Percentiles rank a stretch among this genome's conserved stretches.
Evolutionary conservation across 1,140 invertebrate species (phyloP).

Genomic region (Zaprionus capensis): DNA sequence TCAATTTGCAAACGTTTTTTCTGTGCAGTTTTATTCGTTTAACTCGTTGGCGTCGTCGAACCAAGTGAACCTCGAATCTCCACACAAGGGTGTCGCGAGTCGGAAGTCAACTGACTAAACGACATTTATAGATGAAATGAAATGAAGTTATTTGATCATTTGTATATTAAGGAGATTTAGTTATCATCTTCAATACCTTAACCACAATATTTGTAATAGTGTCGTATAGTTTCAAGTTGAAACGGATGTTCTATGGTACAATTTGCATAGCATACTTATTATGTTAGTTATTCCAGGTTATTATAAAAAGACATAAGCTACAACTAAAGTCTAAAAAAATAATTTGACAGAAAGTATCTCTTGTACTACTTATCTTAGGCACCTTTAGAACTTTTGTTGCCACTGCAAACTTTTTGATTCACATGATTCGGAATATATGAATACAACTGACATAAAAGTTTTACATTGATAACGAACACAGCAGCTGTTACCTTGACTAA

Average conservation of each 20-base stretch:
- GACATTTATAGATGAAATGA: slow-evolving; percentile 17
- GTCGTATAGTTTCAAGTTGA: neutral
- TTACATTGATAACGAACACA: slow-evolving; percentile 42
- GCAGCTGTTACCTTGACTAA: slow-evolving; percentile 4
- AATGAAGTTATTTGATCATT: slow-evolving; percentile 40
- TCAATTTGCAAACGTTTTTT: slow-evolving; percentile 41
- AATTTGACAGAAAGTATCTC: neutral
- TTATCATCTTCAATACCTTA: no score
- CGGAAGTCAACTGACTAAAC: slow-evolving; percentile 20
- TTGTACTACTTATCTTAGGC: neutral
- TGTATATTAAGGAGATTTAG: no score
- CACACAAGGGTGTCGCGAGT: slow-evolving; percentile 1
- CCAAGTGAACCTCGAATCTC: slow-evolving; percentile 29
- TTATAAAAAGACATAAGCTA: neutral
- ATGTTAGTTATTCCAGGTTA: slow-evolving; percentile 29
- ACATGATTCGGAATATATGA: neutral
- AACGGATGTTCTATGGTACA: no score
- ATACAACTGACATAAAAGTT: slow-evolving; percentile 68
- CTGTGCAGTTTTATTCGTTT: slow-evolving; percentile 42
- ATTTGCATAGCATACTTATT: slow-evolving; percentile 18
- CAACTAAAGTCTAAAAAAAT: neutral
- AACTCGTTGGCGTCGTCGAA: slow-evolving; percentile 27
- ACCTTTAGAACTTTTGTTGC: slow-evolving; percentile 6
- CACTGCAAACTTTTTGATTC: neutral
- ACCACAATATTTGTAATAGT: no score